Base-by-base conservation (phyloP, 1,140 invertebrate species). In the Myzus persicae region DNA sequence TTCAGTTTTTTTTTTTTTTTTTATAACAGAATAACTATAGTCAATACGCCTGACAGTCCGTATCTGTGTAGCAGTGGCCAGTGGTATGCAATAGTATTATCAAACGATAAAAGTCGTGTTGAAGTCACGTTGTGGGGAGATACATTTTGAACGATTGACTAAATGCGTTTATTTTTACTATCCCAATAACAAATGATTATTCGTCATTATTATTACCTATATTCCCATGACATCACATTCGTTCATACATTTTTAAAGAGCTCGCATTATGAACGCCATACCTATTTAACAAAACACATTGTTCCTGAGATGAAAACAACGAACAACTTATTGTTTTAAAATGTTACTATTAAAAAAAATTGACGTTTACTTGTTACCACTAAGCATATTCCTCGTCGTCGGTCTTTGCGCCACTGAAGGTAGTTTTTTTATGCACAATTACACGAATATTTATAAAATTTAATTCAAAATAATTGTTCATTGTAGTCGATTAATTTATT, bases 111-210 rank as follows among this genome's bases (percentile, higher is more conserved):
- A 76, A 76, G 5, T 31, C 4, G 24, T 51, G 48, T 51, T 1
- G 31, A 36, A 76, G 31, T 76, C 59, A n/a, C 59, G 59, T 76
- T 76, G 14, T 22, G 48, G 6, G 20, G 4, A 76, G 59, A 76
- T n/a, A 76, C n/a, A 76, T 76, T 76, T 76, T 76, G n/a, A 76
- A 76, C 22, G 59, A 76, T 76, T 76, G 59, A 76, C 59, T 76
- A 76, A 31, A 85, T 14, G 31, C 24, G 22, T 44, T 85, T 85
- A 82, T 82, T 42, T 85, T 44, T 31, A 85, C 84, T 18, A 76
- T 44, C 24, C 26, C 42, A 85, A 44, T 46, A 82, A 38, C 76
- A n/a, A 24, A 51, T 51, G 22, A 51, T 48, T 24, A 85, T 14
- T n/a, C n/a, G n/a, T n/a, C n/a, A n/a, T n/a, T n/a, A 9, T 42